phyloP scores from a whole-genome alignment of 2,888 invertebrate species.

The Ptilodon capucinus region DNA sequence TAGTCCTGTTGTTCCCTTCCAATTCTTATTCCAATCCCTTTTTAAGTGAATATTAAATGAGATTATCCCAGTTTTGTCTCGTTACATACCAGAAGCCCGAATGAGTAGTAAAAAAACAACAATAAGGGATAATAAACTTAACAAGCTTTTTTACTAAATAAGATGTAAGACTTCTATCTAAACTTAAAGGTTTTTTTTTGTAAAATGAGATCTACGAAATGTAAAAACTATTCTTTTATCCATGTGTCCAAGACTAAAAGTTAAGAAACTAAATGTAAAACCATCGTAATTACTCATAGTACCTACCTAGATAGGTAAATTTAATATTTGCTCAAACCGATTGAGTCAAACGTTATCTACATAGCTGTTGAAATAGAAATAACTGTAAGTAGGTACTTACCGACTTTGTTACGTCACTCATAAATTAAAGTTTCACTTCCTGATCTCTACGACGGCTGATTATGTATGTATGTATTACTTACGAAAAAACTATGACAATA shows the following conservation, averaged over 20 bases:
- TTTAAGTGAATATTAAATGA: slow-evolving; percentile 20
- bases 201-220: too few relatives aligned
- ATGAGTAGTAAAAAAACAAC: slow-evolving; percentile 3
- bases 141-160: too few relatives aligned
- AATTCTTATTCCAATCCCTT: slow-evolving; percentile 13
- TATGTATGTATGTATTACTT: too few relatives aligned
- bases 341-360: too few relatives aligned
- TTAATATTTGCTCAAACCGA: too few relatives aligned
- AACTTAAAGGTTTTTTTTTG: too few relatives aligned
- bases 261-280: too few relatives aligned
- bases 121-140: slow-evolving; percentile 3
- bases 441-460: slow-evolving; percentile 18
- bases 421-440: slow-evolving; percentile 11
- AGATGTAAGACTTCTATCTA: too few relatives aligned
- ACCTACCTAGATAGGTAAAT: too few relatives aligned
- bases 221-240: too few relatives aligned
- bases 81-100: slow-evolving; percentile 6
- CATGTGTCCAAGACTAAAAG: too few relatives aligned
- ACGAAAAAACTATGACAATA: too few relatives aligned
- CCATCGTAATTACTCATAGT: background rate
- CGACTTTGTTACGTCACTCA: background rate
- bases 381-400: background rate
- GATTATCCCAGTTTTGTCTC: slow-evolving; percentile 14
- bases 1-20: slow-evolving; percentile 21
- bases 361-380: background rate